Base-by-base conservation (phyloP, 2,888 invertebrate genomes). In the Machimus atricapillus region DNA sequence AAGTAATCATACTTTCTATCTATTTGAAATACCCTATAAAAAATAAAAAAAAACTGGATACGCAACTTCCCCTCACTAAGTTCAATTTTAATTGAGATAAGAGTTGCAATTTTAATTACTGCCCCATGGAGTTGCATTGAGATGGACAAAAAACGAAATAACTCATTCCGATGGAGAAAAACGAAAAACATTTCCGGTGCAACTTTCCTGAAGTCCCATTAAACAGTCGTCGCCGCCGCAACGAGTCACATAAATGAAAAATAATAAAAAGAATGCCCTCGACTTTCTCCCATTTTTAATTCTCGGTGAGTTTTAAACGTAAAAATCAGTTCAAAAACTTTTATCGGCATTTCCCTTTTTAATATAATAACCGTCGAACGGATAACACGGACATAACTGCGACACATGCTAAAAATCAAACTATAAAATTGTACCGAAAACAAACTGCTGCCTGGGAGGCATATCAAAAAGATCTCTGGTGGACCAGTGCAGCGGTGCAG, bases 381-480 rank as follows among this genome's bases (percentile, higher is more conserved):
- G 78, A 78, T 66, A 78, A 78, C 78, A 78, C 1, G 81, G 23
- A 66, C 43, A 37, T 83, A 66, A 83, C 83, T 66, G 83, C 43
- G 83, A 83, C 83, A 83, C 83, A 83, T 83, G 66, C 83, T 83
- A 66, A 83, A 34, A 73, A 66, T 40, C 37, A 31, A 83, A 66
- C 83, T 66, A 66, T 83, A 83, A 66, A 83, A 66, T 83, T 66
- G 34, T 1, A 43, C 27, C 37, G 73, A 83, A 83, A 83, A 83
- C 83, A 83, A 83, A 83, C 83, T 83, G 83, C 83, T 83, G 83
- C 83, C 83, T 83, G 83, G 83, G 83, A 66, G 83, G 83, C 83
- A 66, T 66, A 58, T 83, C 83, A 66, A 83, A n/a, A 34, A 83
- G 23, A 52, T 46, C 52, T 66, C 8, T 12, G 58, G 6, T 27